Conservation (phyloP, 2,797 vertebrate species). For the Acomys russatus region DNA sequence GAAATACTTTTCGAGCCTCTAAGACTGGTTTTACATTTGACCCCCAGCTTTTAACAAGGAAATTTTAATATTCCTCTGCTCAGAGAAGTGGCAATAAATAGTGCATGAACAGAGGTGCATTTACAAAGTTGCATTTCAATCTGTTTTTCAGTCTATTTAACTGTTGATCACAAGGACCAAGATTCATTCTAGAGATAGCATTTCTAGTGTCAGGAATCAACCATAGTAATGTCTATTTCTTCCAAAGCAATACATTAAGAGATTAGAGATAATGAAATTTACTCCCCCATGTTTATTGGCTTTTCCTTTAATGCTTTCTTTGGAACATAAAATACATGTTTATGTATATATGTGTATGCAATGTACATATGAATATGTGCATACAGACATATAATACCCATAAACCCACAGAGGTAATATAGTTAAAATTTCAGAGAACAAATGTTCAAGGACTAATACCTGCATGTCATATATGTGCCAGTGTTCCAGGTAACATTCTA, state of each 20-base stretch:
- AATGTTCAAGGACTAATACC: background rate
- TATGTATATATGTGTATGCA: background rate
- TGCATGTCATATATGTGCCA: background rate
- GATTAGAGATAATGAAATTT: conserved; percentile 19
- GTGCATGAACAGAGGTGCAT: background rate
- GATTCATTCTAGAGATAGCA: background rate
- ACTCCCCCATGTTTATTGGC: background rate
- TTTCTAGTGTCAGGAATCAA: background rate
- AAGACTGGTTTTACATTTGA: conserved; percentile 56
- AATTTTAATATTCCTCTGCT: conserved; percentile 10
- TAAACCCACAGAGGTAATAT: background rate
- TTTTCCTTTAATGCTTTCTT: conserved; percentile 4
- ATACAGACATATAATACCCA: background rate
- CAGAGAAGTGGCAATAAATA: conserved; percentile 34
- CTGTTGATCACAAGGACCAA: background rate
- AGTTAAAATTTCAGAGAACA: background rate
- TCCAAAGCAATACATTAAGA: background rate
- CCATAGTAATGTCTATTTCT: background rate
- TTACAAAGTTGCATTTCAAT: background rate
- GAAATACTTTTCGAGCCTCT: conserved; percentile 11
- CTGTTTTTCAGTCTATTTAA: conserved; percentile 19
- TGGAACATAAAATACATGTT: background rate
- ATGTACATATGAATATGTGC: background rate
- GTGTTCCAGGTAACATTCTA: background rate
- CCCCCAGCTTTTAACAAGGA: background rate